A percentile compares a stretch with the other conserved stretches of the same genome.
phyloP scores from a whole-genome alignment of 2,113 vertebrate species.

The Sapayoa aenigma region DNA sequence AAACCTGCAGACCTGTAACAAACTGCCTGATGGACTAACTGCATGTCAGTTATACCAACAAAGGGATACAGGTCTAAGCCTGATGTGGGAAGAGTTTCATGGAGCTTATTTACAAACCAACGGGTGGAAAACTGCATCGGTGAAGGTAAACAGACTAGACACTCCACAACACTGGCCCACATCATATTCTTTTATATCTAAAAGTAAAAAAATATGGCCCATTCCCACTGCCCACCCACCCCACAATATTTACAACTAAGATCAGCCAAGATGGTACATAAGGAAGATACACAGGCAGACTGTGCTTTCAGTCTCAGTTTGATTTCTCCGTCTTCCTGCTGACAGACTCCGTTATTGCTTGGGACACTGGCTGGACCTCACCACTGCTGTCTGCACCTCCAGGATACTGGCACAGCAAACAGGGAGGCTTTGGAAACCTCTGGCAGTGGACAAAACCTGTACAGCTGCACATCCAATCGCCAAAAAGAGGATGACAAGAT shows the following conservation, averaged over 20 bases:
- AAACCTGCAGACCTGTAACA: background rate
- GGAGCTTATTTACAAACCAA: conserved; percentile 63
- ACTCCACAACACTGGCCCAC: conserved; percentile 74
- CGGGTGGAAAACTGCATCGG: conserved; percentile 29
- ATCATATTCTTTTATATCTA: conserved; percentile 65
- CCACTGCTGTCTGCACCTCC: background rate
- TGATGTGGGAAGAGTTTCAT: background rate
- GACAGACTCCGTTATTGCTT: conserved; percentile 54
- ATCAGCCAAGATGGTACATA: conserved; percentile 43
- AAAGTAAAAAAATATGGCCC: conserved; percentile 74
- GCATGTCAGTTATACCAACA: background rate
- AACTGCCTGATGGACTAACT: background rate
- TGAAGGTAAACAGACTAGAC: conserved; percentile 70
- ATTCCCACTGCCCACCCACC: conserved; percentile 34
- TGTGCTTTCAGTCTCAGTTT: conserved; percentile 29
- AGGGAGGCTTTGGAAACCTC: background rate
- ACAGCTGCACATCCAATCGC: background rate
- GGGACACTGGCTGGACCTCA: background rate
- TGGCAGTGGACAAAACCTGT: background rate
- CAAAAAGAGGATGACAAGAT: background rate
- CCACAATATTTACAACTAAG: conserved; percentile 59
- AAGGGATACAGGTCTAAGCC: conserved; percentile 38
- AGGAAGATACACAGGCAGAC: conserved; percentile 34
- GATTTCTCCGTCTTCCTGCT: conserved; percentile 6
- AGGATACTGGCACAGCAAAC: background rate